Percentiles rank a stretch among this genome's conserved stretches.
phyloP scores from a whole-genome alignment of 2,113 vertebrate genomes.

The Athene cunicularia region DNA sequence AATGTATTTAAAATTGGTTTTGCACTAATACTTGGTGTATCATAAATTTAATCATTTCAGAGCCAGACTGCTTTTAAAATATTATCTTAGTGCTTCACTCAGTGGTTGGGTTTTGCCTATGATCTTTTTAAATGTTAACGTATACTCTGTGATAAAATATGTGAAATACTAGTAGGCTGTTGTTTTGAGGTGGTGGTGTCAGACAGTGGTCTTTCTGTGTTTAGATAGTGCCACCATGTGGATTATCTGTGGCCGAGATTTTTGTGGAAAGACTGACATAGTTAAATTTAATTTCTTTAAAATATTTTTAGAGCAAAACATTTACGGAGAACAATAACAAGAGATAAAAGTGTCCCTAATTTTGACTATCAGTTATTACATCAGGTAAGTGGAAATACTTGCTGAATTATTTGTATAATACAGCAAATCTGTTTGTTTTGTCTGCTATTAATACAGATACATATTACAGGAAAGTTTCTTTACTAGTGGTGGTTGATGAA shows the following conservation, averaged over 20 bases:
- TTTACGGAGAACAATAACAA: slow-evolving; percentile 77
- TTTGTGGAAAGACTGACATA: background rate
- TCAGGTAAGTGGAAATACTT: slow-evolving; percentile 75
- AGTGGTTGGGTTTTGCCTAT: background rate
- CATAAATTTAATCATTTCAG: background rate
- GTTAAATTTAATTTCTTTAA: background rate
- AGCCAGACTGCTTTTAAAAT: background rate
- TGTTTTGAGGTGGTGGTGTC: background rate
- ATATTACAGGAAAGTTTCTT: background rate
- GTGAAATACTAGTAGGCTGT: background rate
- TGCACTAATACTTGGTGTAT: background rate
- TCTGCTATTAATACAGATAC: background rate
- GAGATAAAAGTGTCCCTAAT: slow-evolving; percentile 80
- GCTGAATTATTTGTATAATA: background rate
- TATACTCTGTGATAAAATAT: background rate
- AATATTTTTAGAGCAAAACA: slow-evolving; percentile 69
- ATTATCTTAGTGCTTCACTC: background rate
- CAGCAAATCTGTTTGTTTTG: background rate
- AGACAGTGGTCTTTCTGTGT: background rate
- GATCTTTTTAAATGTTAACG: background rate
- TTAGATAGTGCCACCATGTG: slow-evolving; percentile 51
- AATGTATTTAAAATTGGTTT: background rate
- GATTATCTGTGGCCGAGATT: background rate
- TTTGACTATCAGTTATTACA: slow-evolving; percentile 72
- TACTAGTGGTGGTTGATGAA: background rate